Base-by-base conservation (phyloP, 2,797 vertebrate genomes). In the Thaleichthys pacificus region DNA sequence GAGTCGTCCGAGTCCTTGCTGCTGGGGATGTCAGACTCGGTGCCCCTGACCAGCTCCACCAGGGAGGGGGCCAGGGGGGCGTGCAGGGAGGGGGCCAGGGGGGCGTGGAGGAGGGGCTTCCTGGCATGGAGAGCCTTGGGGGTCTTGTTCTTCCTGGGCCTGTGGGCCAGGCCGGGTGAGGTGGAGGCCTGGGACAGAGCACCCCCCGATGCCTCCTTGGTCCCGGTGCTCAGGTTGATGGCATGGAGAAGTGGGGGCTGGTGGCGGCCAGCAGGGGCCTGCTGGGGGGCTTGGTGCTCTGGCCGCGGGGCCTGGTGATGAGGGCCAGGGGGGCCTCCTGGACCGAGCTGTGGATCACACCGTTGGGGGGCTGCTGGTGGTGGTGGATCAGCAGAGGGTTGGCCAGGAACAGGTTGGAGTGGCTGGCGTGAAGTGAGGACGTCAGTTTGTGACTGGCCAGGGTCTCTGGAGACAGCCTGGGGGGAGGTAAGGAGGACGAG, bases 1-100 rank as follows among this genome's bases (percentile, higher is more conserved):
- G 97, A 98, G 82, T 97, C 95, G 7, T 98, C 96, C 0, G 96
- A 98, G 86, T 96, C 95, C 87, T 95, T 97, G 89, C 93, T 96
- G 90, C 94, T 95, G 75, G 92, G 92, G 77, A 95, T 91, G 72
- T 96, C 95, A 30, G 95, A 95, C 91, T 95, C 95, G 5, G 88
- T 89, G 75, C 92, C 92, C 86, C 93, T 90, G 76, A 95, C 92
- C n/a, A 92, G 89, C 71, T 95, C 94, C 78, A 89, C 87, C 80
- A 92, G 80, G 68, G 90, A 82, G 75, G 91, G 86, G 72, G 90
- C 76, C 63, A 92, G 83, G 76, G 84, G 91, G 75, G 89, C 78
- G 80, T 87, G 91, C 54, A 89, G 86, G n/a, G 5, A n/a, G 22
- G 14, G n/a, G 64, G 85, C 84, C 42, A 3, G 11, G 11, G 11